phyloP scores from a whole-genome alignment of 2,888 invertebrate species.

The Muscina levida region DNA sequence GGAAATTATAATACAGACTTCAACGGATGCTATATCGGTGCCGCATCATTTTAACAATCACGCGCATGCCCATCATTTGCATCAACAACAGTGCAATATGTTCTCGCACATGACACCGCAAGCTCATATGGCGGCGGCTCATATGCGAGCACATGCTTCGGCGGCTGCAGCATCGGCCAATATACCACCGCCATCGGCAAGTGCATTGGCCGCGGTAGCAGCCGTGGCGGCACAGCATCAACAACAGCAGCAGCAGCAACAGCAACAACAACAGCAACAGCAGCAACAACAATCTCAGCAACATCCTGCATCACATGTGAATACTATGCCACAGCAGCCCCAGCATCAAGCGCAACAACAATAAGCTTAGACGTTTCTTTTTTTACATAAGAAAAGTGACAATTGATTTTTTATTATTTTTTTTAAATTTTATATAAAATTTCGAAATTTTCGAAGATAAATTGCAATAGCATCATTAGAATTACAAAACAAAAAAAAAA shows the following conservation, averaged over 20 bases:
- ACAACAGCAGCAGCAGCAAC: slow-evolving; percentile 68
- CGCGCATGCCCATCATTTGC: slow-evolving; percentile 71
- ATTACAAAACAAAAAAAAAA: no score
- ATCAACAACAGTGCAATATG: slow-evolving; percentile 76
- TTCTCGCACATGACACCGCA: slow-evolving; percentile 77
- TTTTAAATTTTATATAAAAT: slow-evolving; percentile 24
- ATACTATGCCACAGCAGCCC: slow-evolving; percentile 64
- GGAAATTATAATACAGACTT: slow-evolving; percentile 76
- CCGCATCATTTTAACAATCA: slow-evolving; percentile 74
- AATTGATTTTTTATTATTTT: background rate
- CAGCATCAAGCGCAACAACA: slow-evolving; percentile 63
- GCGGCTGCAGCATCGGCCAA: slow-evolving; percentile 50
- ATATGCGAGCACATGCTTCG: slow-evolving; percentile 73
- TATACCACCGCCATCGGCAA: slow-evolving; percentile 70
- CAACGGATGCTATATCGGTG: slow-evolving; percentile 73
- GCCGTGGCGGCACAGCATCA: slow-evolving; percentile 68
- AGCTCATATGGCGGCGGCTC: slow-evolving; percentile 74
- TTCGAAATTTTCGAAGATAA: slow-evolving; percentile 3
- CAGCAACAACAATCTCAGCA: slow-evolving; percentile 65
- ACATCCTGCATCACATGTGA: slow-evolving; percentile 68
- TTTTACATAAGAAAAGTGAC: slow-evolving; percentile 29
- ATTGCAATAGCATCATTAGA: no score
- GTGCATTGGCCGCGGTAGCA: slow-evolving; percentile 62
- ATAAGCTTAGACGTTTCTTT: slow-evolving; percentile 58
- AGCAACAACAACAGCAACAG: slow-evolving; percentile 68